Base-by-base conservation (phyloP, 2,888 invertebrate species). In the Elysia crispata region DNA sequence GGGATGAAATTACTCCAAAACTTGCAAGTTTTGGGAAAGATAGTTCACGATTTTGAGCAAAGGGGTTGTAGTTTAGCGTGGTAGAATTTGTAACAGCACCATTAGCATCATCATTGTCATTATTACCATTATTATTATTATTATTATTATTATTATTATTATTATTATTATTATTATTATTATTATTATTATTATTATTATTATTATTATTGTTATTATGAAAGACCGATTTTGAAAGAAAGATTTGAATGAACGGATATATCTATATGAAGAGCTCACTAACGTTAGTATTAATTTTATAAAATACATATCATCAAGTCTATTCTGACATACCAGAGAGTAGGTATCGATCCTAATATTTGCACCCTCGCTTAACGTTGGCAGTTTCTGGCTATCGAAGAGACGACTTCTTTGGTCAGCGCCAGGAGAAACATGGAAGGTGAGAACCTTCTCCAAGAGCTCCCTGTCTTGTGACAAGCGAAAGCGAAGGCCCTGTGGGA, bases 271-370 rank as follows among this genome's bases (percentile, higher is more conserved):
- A 41, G 41, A 3, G 13, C 13, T 64, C 11, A 64, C 23, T 13
- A 64, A 13, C 11, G 23, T 23, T 13, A 64, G 13, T 15, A 23
- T 23, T 13, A 20, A 18, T 11, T 18, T 64, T 13, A 69, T 13
- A 20, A 8, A 13, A 69, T 69, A 20, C 25, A 18, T 25, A 30
- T 13, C 15, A 18, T 69, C 15, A 23, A 15, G 13, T 30, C 15
- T 8, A 8, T 70, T 1, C 30, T 66, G n/a, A 72, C 41, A 20
- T 49, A 94, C 94, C 25, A 94, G 73, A 94, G 94, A 84, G 88
- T 94, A 95, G 20, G 94, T 92, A 88, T 95, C 95, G 62, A 95
- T 91, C 81, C 94, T 93, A 15, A 95, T 79, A 31, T 83, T 92
- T 62, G 93, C 89, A 31, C 93, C 93, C 11, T 41, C 41, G 15